phyloP scores from a whole-genome alignment of 2,113 vertebrate species.

The Stictonetta naevosa region DNA sequence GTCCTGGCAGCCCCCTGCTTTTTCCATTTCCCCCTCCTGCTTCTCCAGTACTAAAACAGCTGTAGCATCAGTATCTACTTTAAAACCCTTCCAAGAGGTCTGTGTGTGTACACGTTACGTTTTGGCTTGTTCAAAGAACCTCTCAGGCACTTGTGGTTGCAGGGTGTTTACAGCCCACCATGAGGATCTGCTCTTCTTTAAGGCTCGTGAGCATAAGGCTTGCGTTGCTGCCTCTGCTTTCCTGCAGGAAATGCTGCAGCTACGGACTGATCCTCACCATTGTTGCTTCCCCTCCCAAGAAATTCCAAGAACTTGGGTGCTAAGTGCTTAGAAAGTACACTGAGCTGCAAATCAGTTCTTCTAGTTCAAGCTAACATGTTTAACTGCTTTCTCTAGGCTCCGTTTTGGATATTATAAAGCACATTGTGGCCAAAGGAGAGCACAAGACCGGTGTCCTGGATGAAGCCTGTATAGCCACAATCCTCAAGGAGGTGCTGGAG shows the following conservation, averaged over 20 bases:
- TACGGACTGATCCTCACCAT: neutral
- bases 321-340: neutral
- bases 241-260: neutral
- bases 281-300: neutral
- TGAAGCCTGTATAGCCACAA: slow-evolving; percentile 90
- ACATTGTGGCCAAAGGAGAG: slow-evolving; percentile 92
- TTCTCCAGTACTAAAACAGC: neutral
- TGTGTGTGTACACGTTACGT: neutral
- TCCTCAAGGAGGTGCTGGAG: slow-evolving; percentile 92
- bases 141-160: neutral
- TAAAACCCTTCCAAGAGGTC: neutral
- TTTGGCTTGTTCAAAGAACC: neutral
- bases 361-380: neutral
- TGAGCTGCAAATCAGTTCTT: neutral
- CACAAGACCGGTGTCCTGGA: slow-evolving; percentile 92
- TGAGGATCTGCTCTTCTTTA: neutral
- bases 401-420: slow-evolving; percentile 95
- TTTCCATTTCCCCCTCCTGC: slow-evolving; percentile 24
- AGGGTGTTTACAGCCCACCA: neutral
- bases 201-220: neutral
- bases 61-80: neutral
- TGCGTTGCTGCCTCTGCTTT: neutral
- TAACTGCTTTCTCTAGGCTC: slow-evolving; percentile 80
- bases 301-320: neutral
- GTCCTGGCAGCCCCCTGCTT: slow-evolving; percentile 15